phyloP scores from a whole-genome alignment of 2,113 vertebrate species.

The Leuciscus idus region DNA sequence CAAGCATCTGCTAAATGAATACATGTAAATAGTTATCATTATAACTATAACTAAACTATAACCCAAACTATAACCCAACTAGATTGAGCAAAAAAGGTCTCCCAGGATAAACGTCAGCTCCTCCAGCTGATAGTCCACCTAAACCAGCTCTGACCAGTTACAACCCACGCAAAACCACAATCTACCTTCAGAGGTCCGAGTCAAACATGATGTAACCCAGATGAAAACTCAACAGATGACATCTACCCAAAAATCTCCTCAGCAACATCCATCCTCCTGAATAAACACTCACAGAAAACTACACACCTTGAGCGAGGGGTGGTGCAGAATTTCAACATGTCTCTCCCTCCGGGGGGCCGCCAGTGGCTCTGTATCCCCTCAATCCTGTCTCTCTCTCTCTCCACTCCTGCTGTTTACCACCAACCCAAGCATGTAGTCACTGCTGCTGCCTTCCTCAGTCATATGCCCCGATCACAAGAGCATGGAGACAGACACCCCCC shows the following conservation, averaged over 20 bases:
- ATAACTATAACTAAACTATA: no score
- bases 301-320: constrained; percentile 55
- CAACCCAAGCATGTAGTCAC: neutral
- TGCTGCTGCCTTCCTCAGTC: constrained; percentile 1
- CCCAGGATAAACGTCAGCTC: neutral
- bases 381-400: constrained; percentile 2
- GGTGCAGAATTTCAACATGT: constrained; percentile 60
- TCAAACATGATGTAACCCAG: constrained; percentile 11
- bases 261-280: neutral
- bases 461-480: constrained; percentile 53
- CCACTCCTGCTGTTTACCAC: neutral
- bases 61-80: no score
- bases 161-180: neutral
- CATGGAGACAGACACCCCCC: constrained; percentile 4
- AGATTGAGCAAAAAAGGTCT: neutral
- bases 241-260: constrained; percentile 1
- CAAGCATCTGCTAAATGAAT: no score
- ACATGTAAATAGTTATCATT: no score
- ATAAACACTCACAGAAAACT: constrained; percentile 9
- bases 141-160: neutral
- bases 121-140: neutral
- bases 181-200: neutral
- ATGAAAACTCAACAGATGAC: neutral
- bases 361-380: neutral
- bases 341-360: neutral